Evolutionary conservation across 2,888 invertebrate genomes (phyloP), one percentile per base, ranked within the genome.

Genomic region (Steinernema hermaphroditum): DNA sequence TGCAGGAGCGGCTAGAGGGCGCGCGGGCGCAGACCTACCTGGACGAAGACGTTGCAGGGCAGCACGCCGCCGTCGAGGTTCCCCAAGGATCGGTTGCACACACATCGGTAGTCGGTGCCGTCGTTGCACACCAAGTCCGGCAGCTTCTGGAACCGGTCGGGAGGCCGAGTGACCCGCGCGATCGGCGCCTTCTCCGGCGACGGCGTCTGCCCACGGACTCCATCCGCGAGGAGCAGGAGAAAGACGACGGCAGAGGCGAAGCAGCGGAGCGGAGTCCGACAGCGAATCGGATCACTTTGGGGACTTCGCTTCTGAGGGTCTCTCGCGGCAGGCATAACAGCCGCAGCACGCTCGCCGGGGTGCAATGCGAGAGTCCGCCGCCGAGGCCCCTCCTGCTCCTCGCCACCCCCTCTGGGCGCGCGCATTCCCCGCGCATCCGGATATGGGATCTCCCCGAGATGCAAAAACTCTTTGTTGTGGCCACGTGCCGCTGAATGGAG

Each of bases 111-210:
- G 32, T 80, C 80, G 44, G 81, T 82, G 19, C 77, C 82, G 24
- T 79, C 77, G 77, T 86, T 86, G 77, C 86, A 86, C 8, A 85
- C 68, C 24, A 79, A 71, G 50, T 78, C 72, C 32, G 75, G 74
- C 27, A 69, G 74, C 24, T 62, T 62, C 62, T 62, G 62, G 32
- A 62, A 62, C 34, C 62, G 62, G 29, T 62, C 62, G 16, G 62
- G 62, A 16, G 62, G 62, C 14, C 34, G 29, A 2, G 62, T 62
- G 8, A 62, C 62, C 32, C 62, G 29, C 34, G 16, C n/a, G 62
- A 62, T 62, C 1, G 62, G 62, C 16, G 46, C 46, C 22, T 12
- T 16, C 22, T 46, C 46, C 46, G 43, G 8, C 43, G 54, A 27
- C 54, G 49, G 12, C 49, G 9, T 22, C 50, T 50, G 50, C 22